Conservation (phyloP, 2,113 vertebrate genomes). For the Crotalus horridus region DNA sequence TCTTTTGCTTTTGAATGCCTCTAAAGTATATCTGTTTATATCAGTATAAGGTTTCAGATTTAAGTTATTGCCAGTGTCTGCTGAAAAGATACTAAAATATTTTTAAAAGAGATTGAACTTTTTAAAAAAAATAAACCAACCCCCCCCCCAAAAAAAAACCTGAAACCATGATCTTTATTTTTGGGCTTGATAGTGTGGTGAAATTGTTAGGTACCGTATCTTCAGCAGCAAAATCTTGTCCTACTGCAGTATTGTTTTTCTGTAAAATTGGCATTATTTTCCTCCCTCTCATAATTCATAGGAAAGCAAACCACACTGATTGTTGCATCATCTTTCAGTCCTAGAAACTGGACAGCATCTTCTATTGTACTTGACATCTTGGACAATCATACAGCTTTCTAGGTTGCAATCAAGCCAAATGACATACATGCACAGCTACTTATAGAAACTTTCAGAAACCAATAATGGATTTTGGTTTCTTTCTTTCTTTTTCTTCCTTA, state of each 20-base stretch:
- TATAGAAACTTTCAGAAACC: too few relatives aligned
- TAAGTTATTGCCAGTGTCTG: not conserved
- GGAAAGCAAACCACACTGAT: not conserved
- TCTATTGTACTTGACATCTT: not conserved
- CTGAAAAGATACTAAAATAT: not conserved
- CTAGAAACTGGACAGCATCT: not conserved
- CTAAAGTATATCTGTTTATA: accelerated
- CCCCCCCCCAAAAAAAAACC: too few relatives aligned
- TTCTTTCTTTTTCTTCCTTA: not conserved
- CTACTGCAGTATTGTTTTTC: not conserved
- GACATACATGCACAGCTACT: not conserved
- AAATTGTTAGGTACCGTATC: accelerated
- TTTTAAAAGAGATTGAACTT: not conserved
- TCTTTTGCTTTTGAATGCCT: accelerated
- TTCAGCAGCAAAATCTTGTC: not conserved
- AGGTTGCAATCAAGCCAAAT: not conserved
- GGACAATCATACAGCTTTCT: not conserved
- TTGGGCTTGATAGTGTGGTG: not conserved
- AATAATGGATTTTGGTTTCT: too few relatives aligned
- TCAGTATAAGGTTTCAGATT: accelerated
- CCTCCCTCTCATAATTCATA: not conserved
- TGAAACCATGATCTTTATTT: not conserved
- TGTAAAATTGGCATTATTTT: not conserved
- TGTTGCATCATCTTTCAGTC: not conserved
- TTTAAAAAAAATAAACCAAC: too few relatives aligned